Evolutionary conservation across 2,797 vertebrate species (phyloP), one percentile per base, ranked within the genome.

Genomic region (Sarcophilus harrisii): DNA sequence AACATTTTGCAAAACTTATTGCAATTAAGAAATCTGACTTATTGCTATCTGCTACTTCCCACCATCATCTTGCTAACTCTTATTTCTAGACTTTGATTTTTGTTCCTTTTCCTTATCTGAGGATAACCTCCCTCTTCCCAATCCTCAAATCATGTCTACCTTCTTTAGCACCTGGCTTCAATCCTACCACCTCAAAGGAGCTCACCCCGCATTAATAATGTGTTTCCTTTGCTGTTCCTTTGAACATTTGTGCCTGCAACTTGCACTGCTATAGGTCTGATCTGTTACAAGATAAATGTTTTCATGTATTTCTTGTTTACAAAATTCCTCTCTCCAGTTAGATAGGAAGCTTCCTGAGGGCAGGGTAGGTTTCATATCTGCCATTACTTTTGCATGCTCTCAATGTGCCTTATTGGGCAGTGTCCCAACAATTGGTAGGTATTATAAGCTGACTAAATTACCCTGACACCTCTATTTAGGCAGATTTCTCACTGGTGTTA

Each of bases 401-500:
- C 49, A 57, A 94, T 91, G 58, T 94, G 90, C 0, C 10, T 95
- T 90, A 59, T 94, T 5, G 73, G 18, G 91, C 55, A 32, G 90
- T 49, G 28, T 27, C 52, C 92, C 90, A 29, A 45, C 0, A 12
- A 21, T 94, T 32, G 57, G 52, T 52, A 93, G 62, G 60, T 95
- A 62, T 95, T 95, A 97, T 94, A 95, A 97, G 95, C 60, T 24
- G 93, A 92, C 73, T 24, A 92, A 93, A 87, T 95, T 90, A 92
- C 90, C 95, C 94, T 87, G 93, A 97, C 95, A 97, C 96, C 93
- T 95, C 59, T n/a, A 93, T 87, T 93, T 90, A 96, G 95, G 93
- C 92, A 96, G 93, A 95, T 95, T 97, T 97, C 96, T 94, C 58
- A 58, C 89, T 66, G 93, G 95, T 91, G 96, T 98, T 97, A 97